Evolutionary conservation across 2,888 invertebrate species (phyloP), one percentile per base, ranked within the genome.

Genomic region (Agrotis ipsilon): DNA sequence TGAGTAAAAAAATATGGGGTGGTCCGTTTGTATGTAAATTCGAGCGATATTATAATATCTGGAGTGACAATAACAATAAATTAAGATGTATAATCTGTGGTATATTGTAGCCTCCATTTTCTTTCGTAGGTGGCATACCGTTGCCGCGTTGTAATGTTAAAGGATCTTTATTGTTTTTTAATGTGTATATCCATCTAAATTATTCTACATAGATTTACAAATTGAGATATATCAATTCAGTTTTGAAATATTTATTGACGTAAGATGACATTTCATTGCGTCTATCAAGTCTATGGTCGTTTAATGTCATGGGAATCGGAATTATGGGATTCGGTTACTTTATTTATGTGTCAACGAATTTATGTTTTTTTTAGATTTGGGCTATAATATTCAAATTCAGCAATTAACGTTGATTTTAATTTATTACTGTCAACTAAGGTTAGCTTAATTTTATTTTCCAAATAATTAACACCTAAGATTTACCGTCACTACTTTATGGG

Each of bases 21-120:
- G 79, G 68, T 77, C 75, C 68, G 79, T 84, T 84, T 75, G 65
- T 81, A 78, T 81, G 73, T 68, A 75, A 78, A 85, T 75, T 67
- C 66, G 16, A 63, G 57, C 39, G 68, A 67, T 72, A 78, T 76
- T 78, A 72, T 75, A 81, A 77, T 82, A 79, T 75, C 61, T 81
- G 68, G 74, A 72, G 51, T 68, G 73, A 72, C 60, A 57, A 61
- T 75, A 64, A 74, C 14, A 66, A 80, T 83, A 83, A 83, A 83
- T 80, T 80, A 72, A 46, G 52, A 57, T 52, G 54, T 69, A 45
- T 68, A 80, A 72, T 39, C 39, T 39, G 39, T 39, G 39, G 39
- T 39, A 39, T 39, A 39, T 39, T 77, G 54, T 58, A 39, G n/a
- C 18, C 49, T n/a, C 67, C 27, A 51, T 60, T 61, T 4, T 48